Conservation (phyloP, 1,140 invertebrate species). For the Leptinotarsa undecemlineata region DNA sequence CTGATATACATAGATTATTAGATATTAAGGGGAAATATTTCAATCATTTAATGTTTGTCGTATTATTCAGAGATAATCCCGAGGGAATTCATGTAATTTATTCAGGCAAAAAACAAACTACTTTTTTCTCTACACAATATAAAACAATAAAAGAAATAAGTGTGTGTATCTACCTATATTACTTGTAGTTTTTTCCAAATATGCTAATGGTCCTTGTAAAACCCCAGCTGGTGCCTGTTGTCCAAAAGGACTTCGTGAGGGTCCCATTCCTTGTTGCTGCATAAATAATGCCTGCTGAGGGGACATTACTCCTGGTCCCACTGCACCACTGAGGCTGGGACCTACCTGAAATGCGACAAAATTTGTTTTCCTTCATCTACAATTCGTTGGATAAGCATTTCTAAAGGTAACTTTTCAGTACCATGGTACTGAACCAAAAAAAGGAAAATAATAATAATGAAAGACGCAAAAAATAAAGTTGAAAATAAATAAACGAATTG, state of each 20-base stretch:
- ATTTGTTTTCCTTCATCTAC: neutral
- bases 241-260: slow-evolving; percentile 54
- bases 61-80: too few relatives aligned
- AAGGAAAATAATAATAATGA: too few relatives aligned
- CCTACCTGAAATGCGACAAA: slow-evolving; percentile 44
- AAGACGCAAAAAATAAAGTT: too few relatives aligned
- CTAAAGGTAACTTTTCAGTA: neutral
- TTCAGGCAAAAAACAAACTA: too few relatives aligned
- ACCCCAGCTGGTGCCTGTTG: slow-evolving; percentile 57
- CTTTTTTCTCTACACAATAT: too few relatives aligned
- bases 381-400: neutral
- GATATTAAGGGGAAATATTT: too few relatives aligned
- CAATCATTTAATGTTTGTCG: too few relatives aligned
- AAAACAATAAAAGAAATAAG: too few relatives aligned
- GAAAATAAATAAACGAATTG: too few relatives aligned
- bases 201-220: slow-evolving; percentile 74
- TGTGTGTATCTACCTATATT: slow-evolving; percentile 67
- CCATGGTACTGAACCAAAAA: neutral
- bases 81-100: too few relatives aligned
- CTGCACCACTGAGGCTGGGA: slow-evolving; percentile 50
- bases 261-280: slow-evolving; percentile 57
- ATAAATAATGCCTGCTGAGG: slow-evolving; percentile 63
- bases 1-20: too few relatives aligned
- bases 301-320: slow-evolving; percentile 51
- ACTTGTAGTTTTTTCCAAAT: slow-evolving; percentile 79